Percentiles rank a stretch among this genome's conserved stretches.
phyloP scores from a whole-genome alignment of 1,140 invertebrate genomes.

The Bombus affinis region DNA sequence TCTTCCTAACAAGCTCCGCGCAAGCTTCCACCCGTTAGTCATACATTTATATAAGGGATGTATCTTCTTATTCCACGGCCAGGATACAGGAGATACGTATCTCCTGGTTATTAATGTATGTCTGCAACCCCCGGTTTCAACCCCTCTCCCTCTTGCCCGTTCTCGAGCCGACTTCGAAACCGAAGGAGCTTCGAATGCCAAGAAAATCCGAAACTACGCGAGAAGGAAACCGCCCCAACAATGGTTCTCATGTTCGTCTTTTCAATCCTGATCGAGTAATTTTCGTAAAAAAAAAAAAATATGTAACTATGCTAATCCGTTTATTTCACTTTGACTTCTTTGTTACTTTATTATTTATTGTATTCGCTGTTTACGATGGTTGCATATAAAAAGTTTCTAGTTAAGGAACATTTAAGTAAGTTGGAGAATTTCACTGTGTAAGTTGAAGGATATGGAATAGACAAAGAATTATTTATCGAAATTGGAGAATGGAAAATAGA shows the following conservation, averaged over 20 bases:
- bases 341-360: not conserved
- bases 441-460: not conserved
- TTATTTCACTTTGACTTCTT: not conserved
- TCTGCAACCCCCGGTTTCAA: slow-evolving; percentile 68
- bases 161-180: slow-evolving; percentile 42
- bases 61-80: slow-evolving; percentile 71
- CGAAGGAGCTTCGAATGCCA: slow-evolving; percentile 68
- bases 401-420: no score
- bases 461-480: not conserved
- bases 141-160: not conserved
- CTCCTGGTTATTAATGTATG: slow-evolving; percentile 81
- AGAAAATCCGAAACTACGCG: slow-evolving; percentile 70
- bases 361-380: not conserved
- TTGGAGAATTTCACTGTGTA: no score
- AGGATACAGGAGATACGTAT: slow-evolving; percentile 76
- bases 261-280: not conserved
- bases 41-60: slow-evolving; percentile 78
- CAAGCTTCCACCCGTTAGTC: slow-evolving; percentile 75
- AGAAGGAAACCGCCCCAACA: slow-evolving; percentile 52
- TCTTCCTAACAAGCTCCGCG: slow-evolving; percentile 75
- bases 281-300: not conserved
- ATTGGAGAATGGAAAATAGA: not conserved
- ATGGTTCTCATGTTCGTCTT: slow-evolving; percentile 66
- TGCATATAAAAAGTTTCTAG: no score
- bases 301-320: not conserved